These are phyloP conservation scores for Cephalopterus ornatus DNA, from an alignment of 2,113 vertebrate species.

Conservation along the genomic window DNA sequence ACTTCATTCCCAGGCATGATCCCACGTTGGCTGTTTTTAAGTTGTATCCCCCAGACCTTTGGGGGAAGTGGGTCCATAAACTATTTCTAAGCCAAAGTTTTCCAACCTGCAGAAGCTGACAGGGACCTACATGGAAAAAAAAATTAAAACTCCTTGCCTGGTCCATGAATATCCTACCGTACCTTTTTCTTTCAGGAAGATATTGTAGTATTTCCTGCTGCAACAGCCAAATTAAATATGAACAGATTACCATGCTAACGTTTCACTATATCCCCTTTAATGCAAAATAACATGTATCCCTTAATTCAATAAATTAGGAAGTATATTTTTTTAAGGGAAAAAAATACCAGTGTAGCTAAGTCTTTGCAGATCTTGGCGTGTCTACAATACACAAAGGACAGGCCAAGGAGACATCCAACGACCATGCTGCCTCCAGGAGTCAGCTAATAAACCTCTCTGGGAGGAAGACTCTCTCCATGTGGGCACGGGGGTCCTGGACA, in stretches of 20 bases:
- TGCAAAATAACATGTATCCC: not conserved
- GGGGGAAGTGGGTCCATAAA: not conserved
- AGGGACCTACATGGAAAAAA: not conserved
- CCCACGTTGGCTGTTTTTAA: not conserved
- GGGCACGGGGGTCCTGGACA: not conserved
- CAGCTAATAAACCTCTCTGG: not conserved
- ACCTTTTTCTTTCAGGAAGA: not conserved
- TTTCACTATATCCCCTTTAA: not conserved
- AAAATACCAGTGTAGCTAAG: not conserved
- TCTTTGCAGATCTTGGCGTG: constrained; percentile 28
- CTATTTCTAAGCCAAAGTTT: not conserved
- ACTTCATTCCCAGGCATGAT: not conserved
- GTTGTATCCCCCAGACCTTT: not conserved
- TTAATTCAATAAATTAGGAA: constrained; percentile 34
- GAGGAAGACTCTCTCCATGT: not conserved
- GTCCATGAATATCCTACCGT: not conserved
- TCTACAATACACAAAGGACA: not conserved
- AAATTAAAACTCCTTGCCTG: not conserved
- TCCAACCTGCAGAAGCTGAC: not conserved
- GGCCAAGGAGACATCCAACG: not conserved
- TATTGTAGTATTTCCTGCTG: not conserved
- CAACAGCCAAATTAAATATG: not conserved
- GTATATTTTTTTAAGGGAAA: not conserved
- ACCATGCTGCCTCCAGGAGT: not conserved
- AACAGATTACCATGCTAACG: not conserved